A percentile compares a stretch with the other conserved stretches of the same genome.
Evolutionary conservation across 2,888 invertebrate species (phyloP).

Genomic region (Brenthis daphne): DNA sequence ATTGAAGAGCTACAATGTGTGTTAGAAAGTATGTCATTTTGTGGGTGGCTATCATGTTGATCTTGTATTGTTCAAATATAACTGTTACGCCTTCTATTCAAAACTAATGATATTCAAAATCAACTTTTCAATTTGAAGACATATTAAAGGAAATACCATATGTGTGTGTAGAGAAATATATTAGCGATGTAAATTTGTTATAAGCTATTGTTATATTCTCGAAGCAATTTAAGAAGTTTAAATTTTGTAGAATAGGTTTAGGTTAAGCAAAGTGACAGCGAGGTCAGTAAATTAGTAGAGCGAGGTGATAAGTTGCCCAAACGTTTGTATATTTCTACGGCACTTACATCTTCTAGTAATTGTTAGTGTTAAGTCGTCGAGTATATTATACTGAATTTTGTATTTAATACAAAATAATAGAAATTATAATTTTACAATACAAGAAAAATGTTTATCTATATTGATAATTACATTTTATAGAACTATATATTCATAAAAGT

Average conservation of each 20-base stretch:
- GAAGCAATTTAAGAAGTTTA: slow-evolving; percentile 37
- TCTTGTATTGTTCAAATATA: slow-evolving; percentile 61
- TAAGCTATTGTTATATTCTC: slow-evolving; percentile 34
- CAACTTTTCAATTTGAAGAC: slow-evolving; percentile 20
- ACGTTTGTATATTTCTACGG: slow-evolving; percentile 36
- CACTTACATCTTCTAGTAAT: slow-evolving; percentile 33
- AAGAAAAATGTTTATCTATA: slow-evolving; percentile 9
- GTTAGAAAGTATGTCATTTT: slow-evolving; percentile 28
- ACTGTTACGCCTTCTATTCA: slow-evolving; percentile 58
- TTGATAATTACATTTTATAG: neutral
- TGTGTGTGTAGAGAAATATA: slow-evolving; percentile 27
- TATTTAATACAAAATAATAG: slow-evolving; percentile 14
- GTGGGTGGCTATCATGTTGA: slow-evolving; percentile 48
- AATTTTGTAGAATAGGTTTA: slow-evolving; percentile 25
- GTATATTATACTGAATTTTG: slow-evolving; percentile 13
- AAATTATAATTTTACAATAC: slow-evolving; percentile 1
- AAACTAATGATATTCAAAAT: slow-evolving; percentile 22
- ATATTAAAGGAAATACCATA: slow-evolving; percentile 19
- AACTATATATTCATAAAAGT: slow-evolving; percentile 2
- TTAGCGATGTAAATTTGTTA: slow-evolving; percentile 24
- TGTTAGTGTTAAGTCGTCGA: slow-evolving; percentile 16
- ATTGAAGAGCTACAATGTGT: neutral
- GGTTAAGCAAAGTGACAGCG: slow-evolving; percentile 13
- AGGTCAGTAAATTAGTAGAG: slow-evolving; percentile 23
- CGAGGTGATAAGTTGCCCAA: slow-evolving; percentile 34